A percentile compares a stretch with the other conserved stretches of the same genome.
Evolutionary conservation across 1,140 invertebrate genomes (phyloP).

Genomic region (Drosophila cardini): DNA sequence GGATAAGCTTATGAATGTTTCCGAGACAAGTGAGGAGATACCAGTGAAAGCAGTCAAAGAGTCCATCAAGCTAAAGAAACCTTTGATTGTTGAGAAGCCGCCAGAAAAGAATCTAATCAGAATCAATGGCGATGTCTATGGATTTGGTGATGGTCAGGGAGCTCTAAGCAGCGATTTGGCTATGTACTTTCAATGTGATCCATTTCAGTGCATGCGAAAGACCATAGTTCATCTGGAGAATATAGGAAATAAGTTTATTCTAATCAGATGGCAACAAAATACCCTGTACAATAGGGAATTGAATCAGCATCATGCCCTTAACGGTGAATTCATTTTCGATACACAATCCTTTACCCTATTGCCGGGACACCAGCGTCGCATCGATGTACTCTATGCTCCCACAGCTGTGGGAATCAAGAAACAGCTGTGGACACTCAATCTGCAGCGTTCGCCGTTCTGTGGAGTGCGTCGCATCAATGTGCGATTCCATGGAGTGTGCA

Average conservation of each 20-base stretch:
- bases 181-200: slow-evolving; percentile 53
- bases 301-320: slow-evolving; percentile 20
- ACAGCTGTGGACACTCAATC: slow-evolving; percentile 39
- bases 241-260: slow-evolving; percentile 32
- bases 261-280: slow-evolving; percentile 21
- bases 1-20: neutral
- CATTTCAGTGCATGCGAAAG: slow-evolving; percentile 55
- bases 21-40: neutral
- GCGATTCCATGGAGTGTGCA: slow-evolving; percentile 52
- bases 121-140: slow-evolving; percentile 51
- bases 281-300: slow-evolving; percentile 12
- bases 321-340: slow-evolving; percentile 56
- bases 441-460: slow-evolving; percentile 51
- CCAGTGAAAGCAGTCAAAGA: neutral
- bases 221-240: slow-evolving; percentile 59
- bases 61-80: neutral
- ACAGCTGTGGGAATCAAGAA: slow-evolving; percentile 47
- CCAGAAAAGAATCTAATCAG: slow-evolving; percentile 17
- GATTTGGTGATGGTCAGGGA: slow-evolving; percentile 22
- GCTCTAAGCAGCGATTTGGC: slow-evolving; percentile 2
- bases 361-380: slow-evolving; percentile 26
- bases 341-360: slow-evolving; percentile 38
- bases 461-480: slow-evolving; percentile 41
- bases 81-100: neutral
- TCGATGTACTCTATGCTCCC: slow-evolving; percentile 61